phyloP scores from a whole-genome alignment of 2,797 vertebrate species.

The Acridotheres tristis region DNA sequence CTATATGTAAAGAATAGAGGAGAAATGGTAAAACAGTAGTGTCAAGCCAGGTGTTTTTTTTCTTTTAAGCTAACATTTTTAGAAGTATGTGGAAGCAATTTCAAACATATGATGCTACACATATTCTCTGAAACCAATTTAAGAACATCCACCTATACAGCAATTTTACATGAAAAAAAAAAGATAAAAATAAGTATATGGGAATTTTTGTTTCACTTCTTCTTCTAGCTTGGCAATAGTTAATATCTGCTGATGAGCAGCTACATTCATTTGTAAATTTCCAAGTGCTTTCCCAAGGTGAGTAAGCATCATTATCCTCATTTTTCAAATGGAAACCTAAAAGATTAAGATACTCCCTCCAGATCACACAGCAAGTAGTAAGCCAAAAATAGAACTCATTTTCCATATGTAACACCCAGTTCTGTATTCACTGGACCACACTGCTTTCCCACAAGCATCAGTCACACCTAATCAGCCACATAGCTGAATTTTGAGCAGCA shows the following conservation, averaged over 20 bases:
- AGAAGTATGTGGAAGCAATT: neutral
- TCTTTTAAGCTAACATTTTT: neutral
- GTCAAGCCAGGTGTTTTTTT: neutral
- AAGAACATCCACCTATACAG: neutral
- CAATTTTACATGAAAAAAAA: neutral
- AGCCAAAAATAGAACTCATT: constrained; percentile 43
- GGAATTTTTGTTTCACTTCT: neutral
- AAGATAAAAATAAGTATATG: neutral
- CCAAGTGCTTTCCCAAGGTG: constrained; percentile 30
- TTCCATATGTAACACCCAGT: constrained; percentile 43
- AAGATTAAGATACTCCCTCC: constrained; percentile 43
- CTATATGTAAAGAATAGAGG: neutral
- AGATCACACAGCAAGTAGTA: constrained; percentile 16
- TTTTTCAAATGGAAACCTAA: constrained; percentile 56
- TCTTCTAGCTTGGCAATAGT: neutral
- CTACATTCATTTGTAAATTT: neutral
- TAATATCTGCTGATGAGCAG: constrained; percentile 3
- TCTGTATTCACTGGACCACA: constrained; percentile 22
- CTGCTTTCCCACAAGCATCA: neutral
- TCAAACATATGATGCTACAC: neutral
- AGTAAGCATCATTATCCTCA: constrained; percentile 47
- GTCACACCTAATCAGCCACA: constrained; percentile 24
- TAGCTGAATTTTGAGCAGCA: neutral
- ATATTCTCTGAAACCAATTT: neutral
- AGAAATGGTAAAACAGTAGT: neutral